These are phyloP conservation scores for Panopea generosa DNA, from an alignment of 2,888 invertebrate genomes.

Conservation along the genomic window DNA sequence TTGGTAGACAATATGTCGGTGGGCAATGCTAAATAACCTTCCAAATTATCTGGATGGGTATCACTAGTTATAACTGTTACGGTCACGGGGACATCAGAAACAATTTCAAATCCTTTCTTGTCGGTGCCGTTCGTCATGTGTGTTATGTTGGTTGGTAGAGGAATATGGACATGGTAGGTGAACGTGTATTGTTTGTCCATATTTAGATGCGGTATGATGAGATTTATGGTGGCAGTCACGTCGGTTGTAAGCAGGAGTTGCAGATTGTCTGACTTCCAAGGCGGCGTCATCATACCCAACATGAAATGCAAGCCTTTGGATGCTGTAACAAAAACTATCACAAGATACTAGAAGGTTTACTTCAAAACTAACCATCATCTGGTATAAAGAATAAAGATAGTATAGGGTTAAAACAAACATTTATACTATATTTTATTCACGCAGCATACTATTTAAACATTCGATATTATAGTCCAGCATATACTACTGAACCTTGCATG, in stretches of 20 bases:
- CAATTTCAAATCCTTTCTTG: background rate
- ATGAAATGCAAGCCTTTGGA: no score
- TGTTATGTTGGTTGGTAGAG: background rate
- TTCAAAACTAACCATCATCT: no score
- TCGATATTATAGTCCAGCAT: no score
- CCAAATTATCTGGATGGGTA: background rate
- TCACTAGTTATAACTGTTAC: background rate
- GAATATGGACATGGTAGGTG: background rate
- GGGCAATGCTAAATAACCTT: background rate
- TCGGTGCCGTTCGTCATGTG: background rate
- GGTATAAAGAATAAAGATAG: no score
- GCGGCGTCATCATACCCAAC: no score
- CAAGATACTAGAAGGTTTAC: no score
- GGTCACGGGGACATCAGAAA: background rate
- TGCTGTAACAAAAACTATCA: no score
- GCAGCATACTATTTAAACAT: no score
- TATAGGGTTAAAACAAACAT: no score
- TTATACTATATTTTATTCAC: no score
- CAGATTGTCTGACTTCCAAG: no score
- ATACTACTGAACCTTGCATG: no score
- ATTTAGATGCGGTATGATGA: background rate
- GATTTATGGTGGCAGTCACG: background rate
- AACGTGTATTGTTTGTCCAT: background rate
- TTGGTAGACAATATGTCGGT: background rate
- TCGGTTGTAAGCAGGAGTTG: background rate